Percentiles rank a stretch among this genome's conserved stretches.
phyloP scores from a whole-genome alignment of 2,888 invertebrate genomes.

The Parthenolecanium corni region DNA sequence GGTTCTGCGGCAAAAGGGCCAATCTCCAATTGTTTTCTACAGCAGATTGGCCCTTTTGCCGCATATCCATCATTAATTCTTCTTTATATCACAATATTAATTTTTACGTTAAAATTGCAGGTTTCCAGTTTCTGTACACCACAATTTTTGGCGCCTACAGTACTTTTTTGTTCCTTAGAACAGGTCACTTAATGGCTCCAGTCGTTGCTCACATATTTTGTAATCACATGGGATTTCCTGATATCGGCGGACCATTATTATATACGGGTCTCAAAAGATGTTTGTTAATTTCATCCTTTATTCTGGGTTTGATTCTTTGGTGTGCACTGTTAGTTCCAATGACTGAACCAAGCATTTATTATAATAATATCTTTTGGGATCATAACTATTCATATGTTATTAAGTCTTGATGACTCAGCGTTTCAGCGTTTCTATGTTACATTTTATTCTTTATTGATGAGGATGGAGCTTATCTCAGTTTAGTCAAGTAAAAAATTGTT shows the following conservation, averaged over 20 bases:
- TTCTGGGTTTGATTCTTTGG: constrained; percentile 68
- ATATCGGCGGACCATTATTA: constrained; percentile 58
- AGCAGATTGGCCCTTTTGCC: constrained; percentile 18
- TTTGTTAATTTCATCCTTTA: constrained; percentile 51
- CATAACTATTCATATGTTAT: constrained; percentile 1
- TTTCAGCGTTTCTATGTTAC: no score
- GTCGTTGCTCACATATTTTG: constrained; percentile 86
- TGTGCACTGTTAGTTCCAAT: constrained; percentile 60
- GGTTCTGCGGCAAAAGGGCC: no score
- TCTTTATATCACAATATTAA: no score
- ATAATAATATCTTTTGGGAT: constrained; percentile 40
- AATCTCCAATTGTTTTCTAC: constrained; percentile 3
- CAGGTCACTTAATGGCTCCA: constrained; percentile 79
- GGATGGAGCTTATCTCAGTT: no score
- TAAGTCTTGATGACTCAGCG: background rate
- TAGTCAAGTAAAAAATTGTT: no score
- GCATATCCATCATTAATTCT: constrained; percentile 8
- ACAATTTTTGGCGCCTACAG: constrained; percentile 90
- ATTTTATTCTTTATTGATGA: no score
- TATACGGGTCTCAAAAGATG: constrained; percentile 52
- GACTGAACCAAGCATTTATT: constrained; percentile 53
- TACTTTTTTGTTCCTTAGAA: constrained; percentile 78
- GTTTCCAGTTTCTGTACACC: constrained; percentile 82
- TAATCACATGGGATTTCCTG: constrained; percentile 94
- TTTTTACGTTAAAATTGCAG: constrained; percentile 38